Base-by-base conservation (phyloP, 2,888 invertebrate species). In the Galerucella calmariensis region DNA sequence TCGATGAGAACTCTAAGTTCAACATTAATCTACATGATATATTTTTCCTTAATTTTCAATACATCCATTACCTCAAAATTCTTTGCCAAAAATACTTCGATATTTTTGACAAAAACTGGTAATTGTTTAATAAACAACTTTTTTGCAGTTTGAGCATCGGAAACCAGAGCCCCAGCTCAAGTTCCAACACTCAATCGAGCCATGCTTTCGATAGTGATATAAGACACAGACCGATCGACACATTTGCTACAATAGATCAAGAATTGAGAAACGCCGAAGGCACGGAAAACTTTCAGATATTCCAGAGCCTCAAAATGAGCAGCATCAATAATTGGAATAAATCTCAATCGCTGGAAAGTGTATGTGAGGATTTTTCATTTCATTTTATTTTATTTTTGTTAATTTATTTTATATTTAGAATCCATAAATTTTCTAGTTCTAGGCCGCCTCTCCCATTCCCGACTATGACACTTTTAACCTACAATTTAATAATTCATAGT, bases 101-200 rank as follows among this genome's bases (percentile, higher is more conserved):
- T 20, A 20, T 20, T 20, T 20, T 20, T 35, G 35, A 35, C 6
- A 27, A 27, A 27, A 27, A 27, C 20, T 20, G 20, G 20, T 20
- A 20, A 20, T 20, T 20, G 20, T 20, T 20, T 20, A 20, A 20
- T 20, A 1, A 20, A 20, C 20, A 27, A 27, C 27, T 41, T 65
- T 16, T 66, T 66, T 72, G 14, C 24, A 72, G 87, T 76, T 77
- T 87, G 59, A 87, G 87, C 66, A 85, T 85, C 65, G 87, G 88
- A 14, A 87, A 87, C 76, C 87, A 87, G 77, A 87, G 87, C 75
- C 88, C 87, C 6, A 87, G 87, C 72, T 86, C 86, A 6, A 87
- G 87, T 73, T 80, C 80, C 11, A 87, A 87, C 76, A 87, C 87
- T 9, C 87, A 87, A 72, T 85, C 85, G 71, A 85, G 86, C 75